Percentiles rank a stretch among this genome's conserved stretches.
Evolutionary conservation across 1,140 invertebrate genomes (phyloP).

Genomic region (Linepithema humile): DNA sequence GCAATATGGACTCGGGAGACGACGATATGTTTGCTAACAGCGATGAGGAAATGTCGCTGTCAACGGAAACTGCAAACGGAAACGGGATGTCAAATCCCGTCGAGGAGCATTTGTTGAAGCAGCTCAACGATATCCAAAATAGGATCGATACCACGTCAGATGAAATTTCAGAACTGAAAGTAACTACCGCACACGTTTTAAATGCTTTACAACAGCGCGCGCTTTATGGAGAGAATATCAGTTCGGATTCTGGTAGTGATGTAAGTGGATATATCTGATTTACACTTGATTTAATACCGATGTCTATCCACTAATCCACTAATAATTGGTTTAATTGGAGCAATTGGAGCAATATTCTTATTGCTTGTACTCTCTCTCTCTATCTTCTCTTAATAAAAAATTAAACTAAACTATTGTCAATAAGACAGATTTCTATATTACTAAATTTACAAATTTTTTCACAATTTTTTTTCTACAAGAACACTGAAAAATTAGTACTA

Average conservation of each 20-base stretch:
- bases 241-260: constrained; percentile 72
- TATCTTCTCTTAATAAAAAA: too few relatives aligned
- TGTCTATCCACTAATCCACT: background rate
- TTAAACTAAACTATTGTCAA: too few relatives aligned
- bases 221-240: constrained; percentile 57
- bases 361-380: too few relatives aligned
- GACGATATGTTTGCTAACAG: constrained; percentile 66
- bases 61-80: background rate
- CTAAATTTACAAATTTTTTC: background rate
- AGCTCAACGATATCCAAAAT: constrained; percentile 62
- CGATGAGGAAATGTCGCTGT: constrained; percentile 63
- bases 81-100: constrained; percentile 70
- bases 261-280: constrained; percentile 56
- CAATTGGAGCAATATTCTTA: too few relatives aligned
- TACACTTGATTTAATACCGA: constrained; percentile 13
- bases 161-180: constrained; percentile 64
- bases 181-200: constrained; percentile 56
- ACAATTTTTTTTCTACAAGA: background rate
- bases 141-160: constrained; percentile 65
- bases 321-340: too few relatives aligned
- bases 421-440: background rate
- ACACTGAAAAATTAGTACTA: background rate
- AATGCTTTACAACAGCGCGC: constrained; percentile 64
- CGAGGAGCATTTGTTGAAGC: constrained; percentile 73
- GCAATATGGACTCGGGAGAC: constrained; percentile 64